Evolutionary conservation across 2,113 vertebrate genomes (phyloP).

Genomic region (Platichthys flesus): DNA sequence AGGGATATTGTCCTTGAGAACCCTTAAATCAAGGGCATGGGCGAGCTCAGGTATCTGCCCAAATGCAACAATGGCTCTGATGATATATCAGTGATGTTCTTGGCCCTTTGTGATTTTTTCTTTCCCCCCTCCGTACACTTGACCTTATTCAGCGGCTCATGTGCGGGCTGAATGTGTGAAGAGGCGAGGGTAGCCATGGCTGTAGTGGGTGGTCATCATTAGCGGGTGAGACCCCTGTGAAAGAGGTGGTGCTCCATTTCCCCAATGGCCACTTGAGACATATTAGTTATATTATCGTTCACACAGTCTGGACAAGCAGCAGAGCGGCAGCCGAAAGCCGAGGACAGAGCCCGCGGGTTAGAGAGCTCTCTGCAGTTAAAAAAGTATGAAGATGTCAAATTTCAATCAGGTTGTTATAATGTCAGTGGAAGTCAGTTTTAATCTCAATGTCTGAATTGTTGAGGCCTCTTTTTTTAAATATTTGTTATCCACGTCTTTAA

Average conservation of each 20-base stretch:
- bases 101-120: conserved; percentile 54
- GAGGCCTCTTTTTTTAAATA: background rate
- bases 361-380: conserved; percentile 1
- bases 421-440: too few relatives aligned
- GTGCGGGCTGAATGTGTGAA: conserved; percentile 69
- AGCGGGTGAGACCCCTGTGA: conserved; percentile 76
- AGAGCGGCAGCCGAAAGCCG: conserved; percentile 55
- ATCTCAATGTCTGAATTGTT: background rate
- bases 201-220: conserved; percentile 86
- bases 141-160: conserved; percentile 72
- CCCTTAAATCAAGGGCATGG: conserved; percentile 29
- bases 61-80: conserved; percentile 33
- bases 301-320: conserved; percentile 71
- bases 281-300: conserved; percentile 82
- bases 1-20: conserved; percentile 12
- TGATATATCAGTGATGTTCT: conserved; percentile 64
- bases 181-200: conserved; percentile 57
- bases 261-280: conserved; percentile 83
- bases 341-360: conserved; percentile 25
- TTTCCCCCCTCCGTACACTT: conserved; percentile 71
- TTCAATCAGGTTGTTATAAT: too few relatives aligned
- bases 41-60: conserved; percentile 42
- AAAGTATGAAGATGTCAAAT: background rate
- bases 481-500: too few relatives aligned
- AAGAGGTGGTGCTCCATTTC: conserved; percentile 77